These are phyloP conservation scores for Ia io DNA, from an alignment of 2,113 vertebrate species.

Conservation along the genomic window DNA sequence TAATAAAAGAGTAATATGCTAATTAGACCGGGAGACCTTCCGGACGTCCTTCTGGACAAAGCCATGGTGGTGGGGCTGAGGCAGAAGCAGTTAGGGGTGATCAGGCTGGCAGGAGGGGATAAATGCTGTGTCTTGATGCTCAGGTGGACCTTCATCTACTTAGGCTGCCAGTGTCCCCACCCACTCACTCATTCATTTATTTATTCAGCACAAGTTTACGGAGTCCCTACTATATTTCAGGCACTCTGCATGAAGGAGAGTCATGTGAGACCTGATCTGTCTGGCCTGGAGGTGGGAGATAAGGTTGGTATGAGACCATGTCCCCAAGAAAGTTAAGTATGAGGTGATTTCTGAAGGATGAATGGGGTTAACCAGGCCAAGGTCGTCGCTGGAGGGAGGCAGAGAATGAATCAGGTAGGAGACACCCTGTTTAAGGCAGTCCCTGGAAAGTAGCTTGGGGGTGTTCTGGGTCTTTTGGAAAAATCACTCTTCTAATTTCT, in stretches of 20 bases:
- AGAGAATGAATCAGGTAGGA: not conserved
- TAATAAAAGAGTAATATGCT: too few species aligned
- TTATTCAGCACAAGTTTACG: not conserved
- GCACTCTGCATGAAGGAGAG: not conserved
- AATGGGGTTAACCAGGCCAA: not conserved
- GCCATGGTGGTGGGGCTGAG: too few species aligned
- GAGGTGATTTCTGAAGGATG: not conserved
- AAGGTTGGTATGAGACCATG: not conserved
- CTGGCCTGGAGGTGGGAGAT: not conserved
- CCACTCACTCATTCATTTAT: not conserved
- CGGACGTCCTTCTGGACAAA: too few species aligned
- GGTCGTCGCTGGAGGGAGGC: not conserved
- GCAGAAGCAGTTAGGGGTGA: too few species aligned
- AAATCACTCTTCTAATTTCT: not conserved
- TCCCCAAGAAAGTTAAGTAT: not conserved
- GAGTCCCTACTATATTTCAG: not conserved
- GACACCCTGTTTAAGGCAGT: not conserved
- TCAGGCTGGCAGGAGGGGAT: too few species aligned
- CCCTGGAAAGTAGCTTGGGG: not conserved
- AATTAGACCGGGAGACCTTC: too few species aligned
- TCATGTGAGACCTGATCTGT: not conserved
- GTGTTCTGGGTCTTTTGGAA: not conserved
- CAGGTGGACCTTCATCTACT: not conserved
- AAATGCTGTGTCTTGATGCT: not conserved
- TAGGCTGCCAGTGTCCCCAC: not conserved